Base-by-base conservation (phyloP, 2,797 vertebrate species). In the Columba guinea region DNA sequence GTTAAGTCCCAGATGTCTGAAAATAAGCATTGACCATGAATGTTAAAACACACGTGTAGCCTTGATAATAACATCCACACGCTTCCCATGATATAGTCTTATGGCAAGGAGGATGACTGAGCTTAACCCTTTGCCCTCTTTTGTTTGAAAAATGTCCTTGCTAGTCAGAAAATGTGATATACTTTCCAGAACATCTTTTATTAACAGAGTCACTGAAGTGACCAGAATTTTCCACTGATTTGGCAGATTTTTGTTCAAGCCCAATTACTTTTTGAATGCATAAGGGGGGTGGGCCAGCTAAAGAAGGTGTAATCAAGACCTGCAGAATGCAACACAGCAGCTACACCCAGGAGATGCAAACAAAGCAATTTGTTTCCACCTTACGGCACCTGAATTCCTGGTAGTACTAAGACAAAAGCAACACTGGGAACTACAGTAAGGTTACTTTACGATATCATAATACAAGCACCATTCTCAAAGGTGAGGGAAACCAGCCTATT, bases 1-100 rank as follows among this genome's bases (percentile, higher is more conserved):
- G 95, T 95, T 92, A 95, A 95, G 78, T 96, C 93, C 93, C 96
- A 96, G 91, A 83, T 96, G 90, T 95, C 94, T 92, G 59, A 71
- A 67, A 67, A 30, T 70, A 91, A 95, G 81, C 88, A 84, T 37
- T 95, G 95, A 97, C 93, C 4, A 0, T 95, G 94, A 96, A 97
- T 94, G 89, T 94, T 96, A 91, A 93, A 94, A 94, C 68, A 84
- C 44, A 70, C 2, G 11, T 67, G 51, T 87, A 74, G 74, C 78
- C 27, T 59, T 70, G 77, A 95, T 75, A 49, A 41, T 41, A 89
- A 86, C 92, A 93, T 13, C 93, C 92, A 62, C 53, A 8, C 3
- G 21, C 74, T 96, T 96, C 74, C 69, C 17, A 5, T 68, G 79
- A 35, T n/a, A 48, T 79, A 80, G 78, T 87, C 53, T 28, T 44